Conservation (phyloP, 2,113 vertebrate species). For the Phalacrocorax carbo region DNA sequence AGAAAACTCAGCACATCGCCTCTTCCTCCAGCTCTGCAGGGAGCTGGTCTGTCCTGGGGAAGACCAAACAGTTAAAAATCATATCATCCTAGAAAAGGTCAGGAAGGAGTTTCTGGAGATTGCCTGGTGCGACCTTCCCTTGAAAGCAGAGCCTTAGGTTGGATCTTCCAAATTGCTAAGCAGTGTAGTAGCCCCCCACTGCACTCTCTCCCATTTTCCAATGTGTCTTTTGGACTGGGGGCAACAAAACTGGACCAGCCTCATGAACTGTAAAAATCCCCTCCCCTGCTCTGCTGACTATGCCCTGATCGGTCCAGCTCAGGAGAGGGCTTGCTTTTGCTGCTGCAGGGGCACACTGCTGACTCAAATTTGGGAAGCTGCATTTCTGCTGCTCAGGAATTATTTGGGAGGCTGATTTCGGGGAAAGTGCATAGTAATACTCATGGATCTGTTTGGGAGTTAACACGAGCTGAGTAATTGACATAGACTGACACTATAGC, state of each 20-base stretch:
- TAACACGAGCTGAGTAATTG: background rate
- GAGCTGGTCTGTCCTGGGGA: background rate
- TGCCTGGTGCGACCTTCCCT: background rate
- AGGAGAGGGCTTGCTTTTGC: background rate
- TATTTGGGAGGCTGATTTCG: background rate
- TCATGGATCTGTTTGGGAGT: background rate
- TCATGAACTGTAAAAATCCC: background rate
- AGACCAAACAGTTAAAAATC: background rate
- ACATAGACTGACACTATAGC: background rate
- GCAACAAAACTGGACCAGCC: background rate
- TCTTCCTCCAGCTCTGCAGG: background rate
- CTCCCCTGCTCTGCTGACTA: background rate
- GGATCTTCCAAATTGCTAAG: background rate
- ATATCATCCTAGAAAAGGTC: background rate
- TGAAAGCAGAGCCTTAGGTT: background rate
- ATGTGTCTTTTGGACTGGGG: background rate
- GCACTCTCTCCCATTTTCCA: background rate
- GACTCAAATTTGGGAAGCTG: background rate
- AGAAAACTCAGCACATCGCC: background rate
- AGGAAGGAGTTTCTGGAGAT: background rate
- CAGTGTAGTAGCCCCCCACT: background rate
- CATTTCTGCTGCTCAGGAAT: background rate
- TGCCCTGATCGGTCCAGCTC: rapidly evolving
- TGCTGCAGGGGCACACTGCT: background rate
- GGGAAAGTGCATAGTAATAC: background rate